Conservation (phyloP, 2,888 invertebrate genomes). For the Drymonia ruficornis region DNA sequence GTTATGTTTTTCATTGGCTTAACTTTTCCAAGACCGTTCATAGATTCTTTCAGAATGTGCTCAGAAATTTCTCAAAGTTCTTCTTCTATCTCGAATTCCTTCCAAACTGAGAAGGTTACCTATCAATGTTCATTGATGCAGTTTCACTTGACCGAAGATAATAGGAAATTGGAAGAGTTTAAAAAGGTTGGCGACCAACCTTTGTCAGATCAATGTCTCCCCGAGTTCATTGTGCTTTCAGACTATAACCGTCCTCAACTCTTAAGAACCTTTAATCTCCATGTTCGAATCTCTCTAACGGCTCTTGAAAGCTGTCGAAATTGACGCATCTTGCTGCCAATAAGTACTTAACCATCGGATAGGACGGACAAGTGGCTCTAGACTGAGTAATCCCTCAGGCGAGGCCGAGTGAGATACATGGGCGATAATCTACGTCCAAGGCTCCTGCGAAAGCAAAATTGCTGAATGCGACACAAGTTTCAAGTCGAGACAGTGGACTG, state of each 20-base stretch:
- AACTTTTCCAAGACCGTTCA: too few species aligned
- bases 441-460: conserved; percentile 55
- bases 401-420: conserved; percentile 57
- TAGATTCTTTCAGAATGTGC: too few species aligned
- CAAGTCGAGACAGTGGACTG: conserved; percentile 17
- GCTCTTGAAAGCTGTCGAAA: conserved; percentile 25
- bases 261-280: neutral
- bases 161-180: neutral
- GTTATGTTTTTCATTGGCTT: too few species aligned
- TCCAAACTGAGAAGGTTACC: too few species aligned
- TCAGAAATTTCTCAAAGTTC: too few species aligned
- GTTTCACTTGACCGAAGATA: neutral
- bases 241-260: neutral
- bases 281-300: conserved; percentile 17
- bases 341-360: conserved; percentile 44
- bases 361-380: conserved; percentile 48
- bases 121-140: too few species aligned
- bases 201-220: too few species aligned
- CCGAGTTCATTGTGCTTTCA: neutral
- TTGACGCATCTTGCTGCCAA: conserved; percentile 45
- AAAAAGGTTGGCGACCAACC: neutral
- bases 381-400: conserved; percentile 55
- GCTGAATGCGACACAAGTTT: conserved; percentile 56
- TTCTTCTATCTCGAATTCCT: too few species aligned
- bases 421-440: conserved; percentile 66